Evolutionary conservation across 2,888 invertebrate genomes (phyloP), one percentile per base, ranked within the genome.

Genomic region (Drepana falcataria): DNA sequence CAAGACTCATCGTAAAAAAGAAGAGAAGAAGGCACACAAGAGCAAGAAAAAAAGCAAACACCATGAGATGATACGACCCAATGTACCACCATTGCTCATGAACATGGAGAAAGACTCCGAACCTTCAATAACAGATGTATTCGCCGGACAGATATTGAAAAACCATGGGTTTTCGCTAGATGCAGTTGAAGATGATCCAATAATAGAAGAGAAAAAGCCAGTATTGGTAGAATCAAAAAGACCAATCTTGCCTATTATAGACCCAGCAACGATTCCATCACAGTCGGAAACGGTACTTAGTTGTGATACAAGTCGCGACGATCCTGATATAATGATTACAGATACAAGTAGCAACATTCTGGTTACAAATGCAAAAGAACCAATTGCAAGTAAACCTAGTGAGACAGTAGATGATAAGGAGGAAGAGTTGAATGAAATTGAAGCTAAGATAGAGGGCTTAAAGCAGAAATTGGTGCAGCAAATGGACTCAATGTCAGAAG

Each of bases 81-180:
- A 90, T 63, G 77, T 91, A 58, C 91, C 91, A 34, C 91, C 90
- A 0, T 66, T 91, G 44, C 74, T 90, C 0, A 90, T 90, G 88
- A 90, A 89, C 56, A 87, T 88, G 58, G 88, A 88, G 57, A 91
- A 90, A 59, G 82, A 85, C 55, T 86, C 91, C 2, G 89, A 92
- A 54, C 90, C 91, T 2, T 93, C 93, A 7, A 93, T 93, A 44
- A 93, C 93, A 1, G 93, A 93, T 76, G 92, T 93, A 0, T 93
- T 93, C 74, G 93, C 93, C 5, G 93, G 93, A n/a, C 93, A 93
- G 64, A 90, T 93, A 52, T 76, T 93, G 35, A 91, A 91, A 59
- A 87, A 87, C 58, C 91, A 91, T 72, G 91, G 91, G 0, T 83
- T 90, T 34, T 75, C 71, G 21, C 53, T 87, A 47, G 86, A 86